These are phyloP conservation scores for Pyxicephalus adspersus DNA, from an alignment of 2,113 vertebrate genomes.

Conservation along the genomic window DNA sequence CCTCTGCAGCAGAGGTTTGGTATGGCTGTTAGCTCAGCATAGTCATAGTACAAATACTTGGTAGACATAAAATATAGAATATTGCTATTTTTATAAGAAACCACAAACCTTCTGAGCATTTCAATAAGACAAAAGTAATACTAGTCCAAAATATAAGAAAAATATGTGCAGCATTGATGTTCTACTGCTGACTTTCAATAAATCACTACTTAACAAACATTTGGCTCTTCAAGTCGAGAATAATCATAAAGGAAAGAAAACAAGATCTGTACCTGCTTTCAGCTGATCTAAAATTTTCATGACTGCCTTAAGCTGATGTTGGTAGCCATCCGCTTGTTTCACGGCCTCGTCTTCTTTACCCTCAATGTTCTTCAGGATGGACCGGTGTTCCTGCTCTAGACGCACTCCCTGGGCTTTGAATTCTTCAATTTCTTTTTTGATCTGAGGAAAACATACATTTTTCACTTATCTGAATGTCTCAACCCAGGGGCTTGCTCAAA, in stretches of 20 bases:
- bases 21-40: too few species aligned
- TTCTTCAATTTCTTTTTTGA: conserved; percentile 68
- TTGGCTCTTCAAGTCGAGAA: not conserved
- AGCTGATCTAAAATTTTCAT: conserved; percentile 71
- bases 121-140: too few species aligned
- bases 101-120: too few species aligned
- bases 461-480: conserved; percentile 1
- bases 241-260: not conserved
- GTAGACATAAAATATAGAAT: too few species aligned
- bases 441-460: conserved; percentile 62
- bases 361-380: conserved; percentile 61
- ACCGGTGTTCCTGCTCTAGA: conserved; percentile 61
- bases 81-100: too few species aligned
- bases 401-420: conserved; percentile 60
- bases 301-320: conserved; percentile 59
- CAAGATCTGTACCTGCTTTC: conserved; percentile 65
- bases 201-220: too few species aligned
- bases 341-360: conserved; percentile 59
- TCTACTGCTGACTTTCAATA: too few species aligned
- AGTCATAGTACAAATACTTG: too few species aligned
- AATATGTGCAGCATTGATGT: too few species aligned
- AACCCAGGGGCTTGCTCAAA: conserved; percentile 2
- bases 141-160: too few species aligned
- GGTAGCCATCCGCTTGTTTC: conserved; percentile 62
- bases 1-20: too few species aligned